Base-by-base conservation (phyloP, 2,888 invertebrate genomes). In the Drosophila fungiperda region DNA sequence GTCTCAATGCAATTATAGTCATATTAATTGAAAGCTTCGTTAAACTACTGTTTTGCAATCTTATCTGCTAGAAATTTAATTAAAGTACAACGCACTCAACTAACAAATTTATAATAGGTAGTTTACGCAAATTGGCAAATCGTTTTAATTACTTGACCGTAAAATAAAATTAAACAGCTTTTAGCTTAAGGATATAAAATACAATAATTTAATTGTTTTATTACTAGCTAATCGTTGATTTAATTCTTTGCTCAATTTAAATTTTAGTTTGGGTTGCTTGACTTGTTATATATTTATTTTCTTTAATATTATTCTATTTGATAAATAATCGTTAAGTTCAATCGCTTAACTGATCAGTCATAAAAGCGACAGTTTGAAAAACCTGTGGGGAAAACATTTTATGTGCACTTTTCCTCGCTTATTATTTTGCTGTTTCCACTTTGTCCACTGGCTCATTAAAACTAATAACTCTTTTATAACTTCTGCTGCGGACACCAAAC, bases 391-490 rank as follows among this genome's bases (percentile, higher is more conserved):
- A 6, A 45, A 8, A 4, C 29, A 36, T 53, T 62, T n/a, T n/a
- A 12, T 32, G 42, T 59, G 17, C 48, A 32, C 20, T 53, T 20
- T 54, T 64, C 8, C 4, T 12, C n/a, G 6, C 29, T 7, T 63
- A 29, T 6, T 29, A 29, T 49, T 54, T 59, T 33, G 38, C 67
- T 53, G 23, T 64, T 49, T 15, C 49, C 49, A 64, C 32, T 73
- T 40, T 67, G 32, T 20, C 45, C 54, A 60, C 38, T 62, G 35
- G 23, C 67, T 62, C 73, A 68, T 79, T 76, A 70, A 78, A 82
- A 71, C 70, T 79, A 79, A 80, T 73, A 80, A 79, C 79, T 76
- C 66, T 73, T 79, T 82, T 82, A 82, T 68, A 73, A 62, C 76
- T 71, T 68, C 62, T 29, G 48, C n/a, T 50, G 60, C 23, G 49